phyloP scores from a whole-genome alignment of 2,888 invertebrate genomes.

The Sinopyrophorus schimmeli region DNA sequence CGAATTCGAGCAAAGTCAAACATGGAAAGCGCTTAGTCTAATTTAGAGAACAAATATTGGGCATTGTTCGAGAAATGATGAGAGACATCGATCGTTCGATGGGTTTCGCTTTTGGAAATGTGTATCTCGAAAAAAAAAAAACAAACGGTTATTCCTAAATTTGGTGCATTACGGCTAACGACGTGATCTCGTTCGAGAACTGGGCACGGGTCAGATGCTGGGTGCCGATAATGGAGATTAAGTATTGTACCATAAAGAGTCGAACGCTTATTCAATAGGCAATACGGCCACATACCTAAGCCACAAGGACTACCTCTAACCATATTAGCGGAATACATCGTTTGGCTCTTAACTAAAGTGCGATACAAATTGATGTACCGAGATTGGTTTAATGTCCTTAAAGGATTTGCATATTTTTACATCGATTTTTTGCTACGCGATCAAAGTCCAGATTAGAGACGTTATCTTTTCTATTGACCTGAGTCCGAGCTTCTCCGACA shows the following conservation, averaged over 20 bases:
- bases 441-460: constrained; percentile 15
- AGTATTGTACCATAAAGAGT: constrained; percentile 35
- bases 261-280: constrained; percentile 31
- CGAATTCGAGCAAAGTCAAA: no score
- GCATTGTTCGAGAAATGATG: no score
- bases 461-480: constrained; percentile 9
- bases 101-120: no score
- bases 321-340: constrained; percentile 36
- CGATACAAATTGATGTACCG: constrained; percentile 32
- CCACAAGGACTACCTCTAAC: constrained; percentile 32
- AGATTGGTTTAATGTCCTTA: constrained; percentile 23
- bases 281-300: constrained; percentile 28
- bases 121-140: no score
- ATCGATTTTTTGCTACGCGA: constrained; percentile 6
- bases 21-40: no score
- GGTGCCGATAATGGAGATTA: constrained; percentile 31
- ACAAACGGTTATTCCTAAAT: constrained; percentile 24
- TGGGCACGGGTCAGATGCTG: constrained; percentile 32
- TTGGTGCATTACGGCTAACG: constrained; percentile 22
- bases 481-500: background rate
- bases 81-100: no score
- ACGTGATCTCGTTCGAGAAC: constrained; percentile 28
- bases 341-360: constrained; percentile 36
- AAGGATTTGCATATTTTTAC: constrained; percentile 28
- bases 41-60: no score